Conservation (phyloP, 2,888 invertebrate genomes). For the Ennomos erosarius region DNA sequence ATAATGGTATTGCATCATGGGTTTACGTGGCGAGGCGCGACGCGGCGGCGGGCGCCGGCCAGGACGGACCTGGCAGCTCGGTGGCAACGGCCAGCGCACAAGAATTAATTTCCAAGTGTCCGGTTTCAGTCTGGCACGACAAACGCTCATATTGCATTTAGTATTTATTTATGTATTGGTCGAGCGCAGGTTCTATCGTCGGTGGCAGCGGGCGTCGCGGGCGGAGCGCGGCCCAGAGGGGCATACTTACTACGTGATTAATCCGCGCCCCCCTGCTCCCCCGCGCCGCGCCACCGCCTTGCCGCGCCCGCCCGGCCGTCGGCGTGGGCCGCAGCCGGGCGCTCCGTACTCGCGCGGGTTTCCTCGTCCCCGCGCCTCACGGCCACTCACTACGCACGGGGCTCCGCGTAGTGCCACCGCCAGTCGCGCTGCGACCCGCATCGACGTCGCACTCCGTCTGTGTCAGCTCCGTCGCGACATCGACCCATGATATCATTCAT, state of each 20-base stretch:
- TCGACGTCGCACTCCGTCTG: conserved; percentile 67
- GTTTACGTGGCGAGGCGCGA: conserved; percentile 47
- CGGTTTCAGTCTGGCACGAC: conserved; percentile 83
- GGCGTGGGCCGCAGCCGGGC: conserved; percentile 65
- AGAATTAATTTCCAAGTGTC: conserved; percentile 82
- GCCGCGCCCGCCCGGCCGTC: conserved; percentile 46
- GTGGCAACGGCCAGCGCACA: conserved; percentile 70
- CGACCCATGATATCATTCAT: conserved; percentile 76
- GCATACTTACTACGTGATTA: conserved; percentile 85
- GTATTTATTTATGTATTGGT: conserved; percentile 82
- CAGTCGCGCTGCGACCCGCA: conserved; percentile 83
- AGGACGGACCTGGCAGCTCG: conserved; percentile 46
- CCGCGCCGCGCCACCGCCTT: conserved; percentile 58
- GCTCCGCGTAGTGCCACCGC: conserved; percentile 79
- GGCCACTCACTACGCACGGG: conserved; percentile 84
- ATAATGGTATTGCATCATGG: conserved; percentile 65
- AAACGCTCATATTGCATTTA: conserved; percentile 75
- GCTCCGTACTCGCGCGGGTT: conserved; percentile 83
- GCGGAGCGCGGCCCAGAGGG: conserved; percentile 66
- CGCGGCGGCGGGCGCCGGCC: conserved; percentile 20
- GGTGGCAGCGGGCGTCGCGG: conserved; percentile 54
- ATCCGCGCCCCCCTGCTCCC: conserved; percentile 64
- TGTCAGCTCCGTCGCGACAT: conserved; percentile 48
- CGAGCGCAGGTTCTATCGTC: conserved; percentile 77
- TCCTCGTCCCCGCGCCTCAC: conserved; percentile 85